phyloP scores from a whole-genome alignment of 1,140 invertebrate genomes.

The Chironomus striatipennis region DNA sequence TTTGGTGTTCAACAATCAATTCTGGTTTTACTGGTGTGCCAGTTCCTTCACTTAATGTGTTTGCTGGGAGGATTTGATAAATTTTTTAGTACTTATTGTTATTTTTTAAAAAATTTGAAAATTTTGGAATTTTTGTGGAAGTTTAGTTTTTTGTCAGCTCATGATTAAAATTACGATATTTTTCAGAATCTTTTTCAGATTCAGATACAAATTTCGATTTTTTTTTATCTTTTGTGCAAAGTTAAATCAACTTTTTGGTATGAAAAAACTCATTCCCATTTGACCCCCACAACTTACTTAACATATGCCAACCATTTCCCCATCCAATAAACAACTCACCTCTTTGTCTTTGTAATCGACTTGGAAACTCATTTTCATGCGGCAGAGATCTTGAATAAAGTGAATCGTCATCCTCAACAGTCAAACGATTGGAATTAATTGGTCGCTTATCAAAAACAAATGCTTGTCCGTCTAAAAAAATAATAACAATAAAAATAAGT shows the following conservation, averaged over 20 bases:
- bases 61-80: neutral
- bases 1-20: constrained; percentile 44
- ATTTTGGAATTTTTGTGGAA: no score
- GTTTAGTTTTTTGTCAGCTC: no score
- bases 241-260: no score
- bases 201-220: no score
- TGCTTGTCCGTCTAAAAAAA: constrained; percentile 57
- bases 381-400: constrained; percentile 60
- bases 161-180: no score
- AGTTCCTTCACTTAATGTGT: constrained; percentile 34
- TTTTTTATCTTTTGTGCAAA: no score
- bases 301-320: constrained; percentile 45
- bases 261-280: no score
- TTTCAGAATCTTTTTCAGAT: no score
- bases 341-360: constrained; percentile 44
- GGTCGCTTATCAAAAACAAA: constrained; percentile 78
- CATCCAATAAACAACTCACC: constrained; percentile 49
- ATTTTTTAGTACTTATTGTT: constrained; percentile 34
- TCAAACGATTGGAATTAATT: constrained; percentile 48
- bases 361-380: constrained; percentile 39
- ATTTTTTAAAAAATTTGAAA: no score
- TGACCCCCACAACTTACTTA: no score
- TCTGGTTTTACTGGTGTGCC: constrained; percentile 27
- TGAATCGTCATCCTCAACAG: constrained; percentile 65
- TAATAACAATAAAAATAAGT: constrained; percentile 27